phyloP scores from a whole-genome alignment of 2,113 vertebrate genomes.

The Mola mola region DNA sequence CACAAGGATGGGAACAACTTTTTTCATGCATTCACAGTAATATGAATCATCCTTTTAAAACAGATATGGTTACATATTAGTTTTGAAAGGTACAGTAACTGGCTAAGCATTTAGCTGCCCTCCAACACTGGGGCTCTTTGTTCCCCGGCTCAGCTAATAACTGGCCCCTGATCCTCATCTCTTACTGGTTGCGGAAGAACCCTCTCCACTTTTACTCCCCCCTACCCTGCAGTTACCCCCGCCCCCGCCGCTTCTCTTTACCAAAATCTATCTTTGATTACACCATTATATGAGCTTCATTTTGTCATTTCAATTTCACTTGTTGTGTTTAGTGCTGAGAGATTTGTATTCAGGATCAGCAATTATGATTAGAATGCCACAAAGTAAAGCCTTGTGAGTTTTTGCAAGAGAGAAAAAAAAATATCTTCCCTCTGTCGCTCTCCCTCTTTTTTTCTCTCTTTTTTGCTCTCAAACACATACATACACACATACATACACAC shows the following conservation, averaged over 20 bases:
- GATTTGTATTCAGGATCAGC: constrained; percentile 78
- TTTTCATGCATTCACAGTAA: constrained; percentile 92
- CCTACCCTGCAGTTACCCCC: constrained; percentile 18
- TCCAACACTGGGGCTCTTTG: constrained; percentile 93
- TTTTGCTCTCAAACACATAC: constrained; percentile 39
- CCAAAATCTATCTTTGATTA: constrained; percentile 69
- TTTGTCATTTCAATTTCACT: constrained; percentile 74
- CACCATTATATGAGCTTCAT: constrained; percentile 65
- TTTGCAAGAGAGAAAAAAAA: constrained; percentile 53
- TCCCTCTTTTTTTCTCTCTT: constrained; percentile 37
- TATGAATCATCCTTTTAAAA: constrained; percentile 99
- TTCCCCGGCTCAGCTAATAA: constrained; percentile 87
- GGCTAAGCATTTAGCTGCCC: constrained; percentile 84
- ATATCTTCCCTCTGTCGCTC: constrained; percentile 27
- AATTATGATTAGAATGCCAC: constrained; percentile 78
- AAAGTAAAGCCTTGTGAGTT: constrained; percentile 79
- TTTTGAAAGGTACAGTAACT: constrained; percentile 97
- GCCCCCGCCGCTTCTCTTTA: not conserved
- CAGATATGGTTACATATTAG: constrained; percentile 99
- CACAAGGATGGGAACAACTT: constrained; percentile 92
- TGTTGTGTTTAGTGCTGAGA: constrained; percentile 71
- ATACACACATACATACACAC: constrained; percentile 42
- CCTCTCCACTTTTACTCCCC: constrained; percentile 38
- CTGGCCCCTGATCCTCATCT: constrained; percentile 87
- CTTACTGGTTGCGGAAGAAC: constrained; percentile 68